Percentiles rank a stretch among this genome's conserved stretches.
Evolutionary conservation across 2,888 invertebrate genomes (phyloP).

Genomic region (Drosophila meridionalis): DNA sequence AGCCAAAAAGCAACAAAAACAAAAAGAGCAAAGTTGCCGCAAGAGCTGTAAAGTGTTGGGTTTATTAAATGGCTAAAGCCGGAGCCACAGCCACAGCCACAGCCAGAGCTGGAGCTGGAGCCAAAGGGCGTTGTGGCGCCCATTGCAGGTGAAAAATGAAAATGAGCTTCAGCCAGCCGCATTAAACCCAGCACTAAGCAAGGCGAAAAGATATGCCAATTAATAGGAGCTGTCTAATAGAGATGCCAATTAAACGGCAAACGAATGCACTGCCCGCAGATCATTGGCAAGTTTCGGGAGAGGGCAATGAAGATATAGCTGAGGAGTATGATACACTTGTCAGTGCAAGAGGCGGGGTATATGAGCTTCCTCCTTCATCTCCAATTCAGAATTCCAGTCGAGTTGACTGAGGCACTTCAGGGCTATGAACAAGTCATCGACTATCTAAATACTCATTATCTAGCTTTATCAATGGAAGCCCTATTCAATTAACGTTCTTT

Average conservation of each 20-base stretch:
- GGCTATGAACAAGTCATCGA: too few relatives aligned
- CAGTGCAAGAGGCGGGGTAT: not conserved
- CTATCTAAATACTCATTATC: too few relatives aligned
- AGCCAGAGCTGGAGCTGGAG: not conserved
- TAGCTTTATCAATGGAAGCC: too few relatives aligned
- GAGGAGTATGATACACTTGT: not conserved
- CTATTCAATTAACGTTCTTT: too few relatives aligned
- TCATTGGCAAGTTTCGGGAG: not conserved
- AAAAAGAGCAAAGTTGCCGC: constrained; percentile 41
- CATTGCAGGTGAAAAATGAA: constrained; percentile 56
- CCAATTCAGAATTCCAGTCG: not conserved
- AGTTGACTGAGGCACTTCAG: too few relatives aligned
- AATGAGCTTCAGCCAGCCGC: constrained; percentile 36
- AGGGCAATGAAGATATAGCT: not conserved
- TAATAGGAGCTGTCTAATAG: constrained; percentile 37
- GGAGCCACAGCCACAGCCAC: not conserved
- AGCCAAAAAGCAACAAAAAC: constrained; percentile 1
- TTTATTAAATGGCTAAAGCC: constrained; percentile 54
- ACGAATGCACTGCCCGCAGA: constrained; percentile 23
- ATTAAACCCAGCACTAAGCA: constrained; percentile 28
- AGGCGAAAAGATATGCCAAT: constrained; percentile 18
- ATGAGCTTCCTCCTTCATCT: not conserved
- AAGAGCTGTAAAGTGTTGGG: constrained; percentile 58
- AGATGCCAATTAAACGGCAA: constrained; percentile 52
- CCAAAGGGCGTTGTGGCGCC: not conserved